Evolutionary conservation across 2,888 invertebrate species (phyloP), one percentile per base, ranked within the genome.

Genomic region (Alitta virens): DNA sequence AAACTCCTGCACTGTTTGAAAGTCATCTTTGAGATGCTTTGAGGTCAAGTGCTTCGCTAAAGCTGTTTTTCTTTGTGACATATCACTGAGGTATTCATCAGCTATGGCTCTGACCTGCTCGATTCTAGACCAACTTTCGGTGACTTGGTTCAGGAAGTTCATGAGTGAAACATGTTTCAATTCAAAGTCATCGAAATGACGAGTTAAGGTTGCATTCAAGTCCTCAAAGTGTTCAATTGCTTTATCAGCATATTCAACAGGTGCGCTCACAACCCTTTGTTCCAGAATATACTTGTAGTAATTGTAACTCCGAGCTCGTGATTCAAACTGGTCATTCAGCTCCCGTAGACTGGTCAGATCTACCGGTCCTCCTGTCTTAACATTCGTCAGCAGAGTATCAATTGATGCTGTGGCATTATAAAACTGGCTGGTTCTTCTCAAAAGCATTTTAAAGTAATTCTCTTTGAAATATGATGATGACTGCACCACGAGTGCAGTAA

Each of bases 241-340:
- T 12, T 51, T 23, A 33, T 59, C 59, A 1, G 51, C 50, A 7
- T 27, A 23, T 38, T 51, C 16, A 2, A 21, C 52, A 5, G 59
- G 26, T 7, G 25, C 26, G 16, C 23, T 18, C 1, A 59, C 25
- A 16, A 59, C 52, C 16, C 59, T 12, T 33, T 59, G 50, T 1
- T 2, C 3, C 12, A 59, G 1, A 21, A 23, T 33, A 25, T 24
- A 59, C 33, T 49, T 26, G 26, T 59, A 59, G 33, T 59, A 59
- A 27, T 59, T 59, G 51, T 23, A 52, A 24, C 59, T 59, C 9
- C 59, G 14, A 9, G 59, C 59, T 21, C 50, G 50, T 24, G 5
- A 12, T 25, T 58, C 58, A 26, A 58, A 38, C 21, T 46, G n/a
- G 21, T 5, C 46, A 46, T 21, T 18, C 7, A 7, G 3, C 3